Evolutionary conservation across 2,797 vertebrate genomes (phyloP), one percentile per base, ranked within the genome.

Genomic region (Varecia variegata): DNA sequence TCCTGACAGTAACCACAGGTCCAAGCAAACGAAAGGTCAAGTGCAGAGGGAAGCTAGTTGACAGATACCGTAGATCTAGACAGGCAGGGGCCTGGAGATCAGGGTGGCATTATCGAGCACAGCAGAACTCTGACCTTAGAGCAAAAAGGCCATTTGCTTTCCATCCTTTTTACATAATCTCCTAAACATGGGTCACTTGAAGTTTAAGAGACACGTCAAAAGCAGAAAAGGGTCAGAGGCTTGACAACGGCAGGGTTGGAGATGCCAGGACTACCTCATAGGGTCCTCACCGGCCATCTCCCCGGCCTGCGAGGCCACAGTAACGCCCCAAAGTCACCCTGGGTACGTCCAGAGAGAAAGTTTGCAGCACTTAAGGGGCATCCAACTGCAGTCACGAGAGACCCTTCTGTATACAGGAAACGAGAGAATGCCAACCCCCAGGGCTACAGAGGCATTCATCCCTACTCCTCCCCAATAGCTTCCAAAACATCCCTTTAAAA

Each of bases 21-120:
- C 60, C 60, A 40, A 5, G 54, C 43, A 54, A 94, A 40, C 65
- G 27, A 77, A 90, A 91, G 90, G 87, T 93, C 90, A 77, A 86
- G 84, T 47, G 18, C 68, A n/a, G 32, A 47, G 60, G 3, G 0
- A 47, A 50, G 80, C 20, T 5, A 1, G n/a, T 15, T 32, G 70
- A 89, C 77, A 84, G 68, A 82, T 15, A 73, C 40, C 56, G 20
- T 7, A 56, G 88, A 52, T 35, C 10, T 68, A 2, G 27, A 65
- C 30, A 40, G 50, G 43, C 70, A n/a, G 65, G 18, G 77, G 50
- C 67, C 65, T 9, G 1, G 56, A 45, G 56, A 85, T 65, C 68
- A 74, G 27, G 87, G 80, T 1, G 21, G 67, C 81, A 40, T 71
- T 14, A 79, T 13, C 56, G 17, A 67, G 10, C 35, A 30, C 17